Evolutionary conservation across 2,113 vertebrate genomes (phyloP), one percentile per base, ranked within the genome.

Genomic region (Coregonus clupeaformis): DNA sequence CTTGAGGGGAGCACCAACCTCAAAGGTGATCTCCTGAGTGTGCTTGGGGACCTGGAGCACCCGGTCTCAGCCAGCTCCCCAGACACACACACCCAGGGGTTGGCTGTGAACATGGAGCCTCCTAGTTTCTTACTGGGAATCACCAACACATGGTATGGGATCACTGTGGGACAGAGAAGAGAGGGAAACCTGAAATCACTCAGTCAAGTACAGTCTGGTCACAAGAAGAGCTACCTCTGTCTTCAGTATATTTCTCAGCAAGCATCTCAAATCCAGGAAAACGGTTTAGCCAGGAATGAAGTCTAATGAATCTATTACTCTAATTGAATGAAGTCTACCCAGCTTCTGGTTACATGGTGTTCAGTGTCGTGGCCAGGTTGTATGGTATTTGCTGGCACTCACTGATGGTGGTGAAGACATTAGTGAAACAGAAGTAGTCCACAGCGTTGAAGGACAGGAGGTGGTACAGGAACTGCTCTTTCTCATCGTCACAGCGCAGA

Each of bases 351-450:
- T 9, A 62, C 55, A 32, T 18, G 12, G 9, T 55, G 52, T 55
- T 55, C 52, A 55, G 52, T 47, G 45, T 13, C 45, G 3, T 47
- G 45, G 45, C 45, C 45, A 47, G 11, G 18, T 9, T 55, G 16
- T 55, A 16, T 18, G 16, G 13, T 16, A 20, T 7, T 67, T 2
- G 4, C 20, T 2, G 7, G 6, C 3, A 94, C 98, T 97, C 92
- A 99, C 98, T 90, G 91, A 99, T 95, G 42, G 98, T 98, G 71
- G 97, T 99, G 88, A 99, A 99, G 90, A 98, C 98, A 70, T 98
- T 99, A 86, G 98, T 99, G 84, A 99, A 99, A 82, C 98, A 99
- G 78, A 99, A 99, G 91, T 99, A 99, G 91, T 99, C 98, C 13
- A 99, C 98, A 1, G 98, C 97, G 45, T 97, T 99, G 88, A 99